A percentile compares a stretch with the other conserved stretches of the same genome.
Conservation (phyloP, 2,888 invertebrate species). For the Dolichopus griseipennis region DNA sequence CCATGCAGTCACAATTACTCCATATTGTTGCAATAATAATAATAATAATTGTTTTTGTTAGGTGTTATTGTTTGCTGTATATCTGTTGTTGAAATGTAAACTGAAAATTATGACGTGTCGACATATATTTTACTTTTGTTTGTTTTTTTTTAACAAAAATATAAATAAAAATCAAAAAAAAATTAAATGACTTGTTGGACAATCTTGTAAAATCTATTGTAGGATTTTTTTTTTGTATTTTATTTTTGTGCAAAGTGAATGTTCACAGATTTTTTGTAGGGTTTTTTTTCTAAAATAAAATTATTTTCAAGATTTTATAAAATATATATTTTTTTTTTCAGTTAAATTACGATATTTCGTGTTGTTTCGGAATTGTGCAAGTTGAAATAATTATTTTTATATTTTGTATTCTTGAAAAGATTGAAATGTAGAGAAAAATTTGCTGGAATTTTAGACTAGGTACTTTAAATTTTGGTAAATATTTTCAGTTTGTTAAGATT, state of each 20-base stretch:
- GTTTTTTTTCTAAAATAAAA: not conserved
- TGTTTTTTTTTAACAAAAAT: not conserved
- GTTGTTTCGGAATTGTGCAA: too few relatives aligned
- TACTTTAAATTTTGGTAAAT: too few relatives aligned
- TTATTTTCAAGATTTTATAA: not conserved
- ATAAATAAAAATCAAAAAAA: not conserved
- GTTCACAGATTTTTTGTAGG: not conserved
- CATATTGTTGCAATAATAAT: not conserved
- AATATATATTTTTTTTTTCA: too few relatives aligned
- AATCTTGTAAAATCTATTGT: not conserved
- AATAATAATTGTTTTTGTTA: not conserved
- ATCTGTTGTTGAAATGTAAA: not conserved
- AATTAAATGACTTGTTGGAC: conserved; percentile 4
- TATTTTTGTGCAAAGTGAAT: not conserved
- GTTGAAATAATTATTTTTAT: too few relatives aligned
- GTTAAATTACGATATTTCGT: too few relatives aligned
- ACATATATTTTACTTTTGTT: too few relatives aligned
- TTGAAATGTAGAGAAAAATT: too few relatives aligned
- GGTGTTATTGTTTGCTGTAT: not conserved
- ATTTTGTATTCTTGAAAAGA: too few relatives aligned
- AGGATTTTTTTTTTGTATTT: not conserved
- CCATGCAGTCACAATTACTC: conserved; percentile 4
- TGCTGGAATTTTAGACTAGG: too few relatives aligned
- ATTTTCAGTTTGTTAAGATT: too few relatives aligned
- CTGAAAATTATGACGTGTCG: conserved; percentile 1